Conservation (phyloP, 1,140 invertebrate genomes). For the Drosophila equinoxialis region DNA sequence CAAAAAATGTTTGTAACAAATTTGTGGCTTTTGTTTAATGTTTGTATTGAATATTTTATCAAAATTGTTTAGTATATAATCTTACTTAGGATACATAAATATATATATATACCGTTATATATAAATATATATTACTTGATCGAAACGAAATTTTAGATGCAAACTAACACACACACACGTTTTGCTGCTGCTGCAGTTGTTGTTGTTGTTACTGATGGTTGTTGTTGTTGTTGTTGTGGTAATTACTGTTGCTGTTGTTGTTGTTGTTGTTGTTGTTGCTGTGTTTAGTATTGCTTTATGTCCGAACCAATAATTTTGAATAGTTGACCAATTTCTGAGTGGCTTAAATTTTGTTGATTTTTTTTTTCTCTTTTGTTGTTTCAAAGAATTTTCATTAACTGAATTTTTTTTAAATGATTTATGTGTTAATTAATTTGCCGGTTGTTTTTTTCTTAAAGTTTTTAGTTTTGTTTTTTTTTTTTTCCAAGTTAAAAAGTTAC, state of each 20-base stretch:
- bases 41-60: conserved; percentile 63
- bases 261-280: conserved; percentile 59
- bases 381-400: conserved; percentile 55
- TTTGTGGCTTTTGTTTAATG: conserved; percentile 48
- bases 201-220: conserved; percentile 45
- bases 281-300: conserved; percentile 79
- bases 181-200: conserved; percentile 57
- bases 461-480: not conserved
- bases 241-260: conserved; percentile 38
- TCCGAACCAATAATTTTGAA: conserved; percentile 83
- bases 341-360: conserved; percentile 77
- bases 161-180: conserved; percentile 82
- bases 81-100: conserved; percentile 43
- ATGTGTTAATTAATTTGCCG: conserved; percentile 37
- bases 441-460: conserved; percentile 30
- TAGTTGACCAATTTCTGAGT: conserved; percentile 77
- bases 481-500: conserved; percentile 56
- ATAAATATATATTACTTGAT: conserved; percentile 60
- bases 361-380: conserved; percentile 46
- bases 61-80: conserved; percentile 53
- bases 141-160: conserved; percentile 83
- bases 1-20: conserved; percentile 53
- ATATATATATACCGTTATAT: conserved; percentile 47
- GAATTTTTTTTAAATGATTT: conserved; percentile 29
- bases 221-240: conserved; percentile 27